Conservation (phyloP, 92 coral and sea anemone species). For the Epizoanthus scotinus region DNA sequence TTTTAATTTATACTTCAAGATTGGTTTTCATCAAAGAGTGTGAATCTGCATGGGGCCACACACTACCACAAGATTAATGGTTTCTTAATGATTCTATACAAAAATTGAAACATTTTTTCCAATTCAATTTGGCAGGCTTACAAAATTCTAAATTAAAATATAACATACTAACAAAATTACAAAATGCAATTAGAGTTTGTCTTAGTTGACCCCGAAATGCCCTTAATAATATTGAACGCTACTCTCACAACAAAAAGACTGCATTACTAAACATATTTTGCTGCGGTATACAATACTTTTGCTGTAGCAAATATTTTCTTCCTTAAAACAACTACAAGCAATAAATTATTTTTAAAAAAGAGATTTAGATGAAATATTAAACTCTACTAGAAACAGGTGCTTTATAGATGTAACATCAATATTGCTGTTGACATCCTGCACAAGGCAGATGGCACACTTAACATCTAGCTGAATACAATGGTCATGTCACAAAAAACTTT, state of each 20-base stretch:
- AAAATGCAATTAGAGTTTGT: conserved; percentile 15
- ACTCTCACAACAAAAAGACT: background rate
- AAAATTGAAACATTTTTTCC: conserved; percentile 15
- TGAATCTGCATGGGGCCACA: background rate
- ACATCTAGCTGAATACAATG: conserved; percentile 22
- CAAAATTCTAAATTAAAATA: conserved; percentile 32
- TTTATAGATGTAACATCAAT: conserved; percentile 8
- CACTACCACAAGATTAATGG: conserved; percentile 12
- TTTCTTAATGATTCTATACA: conserved; percentile 27
- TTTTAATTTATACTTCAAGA: background rate
- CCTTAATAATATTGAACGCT: background rate
- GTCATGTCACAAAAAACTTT: conserved; percentile 39
- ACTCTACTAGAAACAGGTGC: conserved; percentile 28
- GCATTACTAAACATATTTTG: background rate
- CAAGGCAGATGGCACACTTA: conserved; percentile 38
- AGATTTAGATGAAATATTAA: conserved; percentile 17
- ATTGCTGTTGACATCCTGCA: conserved; percentile 30
- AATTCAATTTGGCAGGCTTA: conserved; percentile 11
- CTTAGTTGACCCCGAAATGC: background rate
- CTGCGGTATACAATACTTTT: conserved; percentile 2
- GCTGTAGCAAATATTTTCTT: background rate
- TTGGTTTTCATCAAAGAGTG: background rate
- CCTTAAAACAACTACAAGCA: background rate
- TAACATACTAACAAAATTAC: conserved; percentile 31
- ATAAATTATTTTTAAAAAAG: conserved; percentile 12